These are phyloP conservation scores for Urocynchramus pylzowi DNA, from an alignment of 2,113 vertebrate species.

Conservation along the genomic window DNA sequence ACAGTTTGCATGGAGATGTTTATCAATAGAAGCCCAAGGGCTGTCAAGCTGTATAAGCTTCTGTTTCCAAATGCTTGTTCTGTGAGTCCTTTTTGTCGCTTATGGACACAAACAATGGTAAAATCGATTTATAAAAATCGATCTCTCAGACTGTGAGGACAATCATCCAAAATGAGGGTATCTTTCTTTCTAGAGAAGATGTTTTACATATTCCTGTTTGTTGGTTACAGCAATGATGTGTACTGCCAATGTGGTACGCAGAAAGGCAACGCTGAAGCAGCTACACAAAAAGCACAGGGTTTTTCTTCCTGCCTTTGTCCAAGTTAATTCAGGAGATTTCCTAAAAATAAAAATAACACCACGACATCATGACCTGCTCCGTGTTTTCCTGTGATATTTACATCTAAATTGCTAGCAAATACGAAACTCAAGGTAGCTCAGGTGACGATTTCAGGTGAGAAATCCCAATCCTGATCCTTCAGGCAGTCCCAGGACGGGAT, in stretches of 20 bases:
- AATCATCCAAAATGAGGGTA: not conserved
- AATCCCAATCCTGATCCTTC: not conserved
- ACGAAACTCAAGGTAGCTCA: not conserved
- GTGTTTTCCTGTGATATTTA: not conserved
- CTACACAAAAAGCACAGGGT: fast-evolving
- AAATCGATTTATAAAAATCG: not conserved
- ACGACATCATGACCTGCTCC: not conserved
- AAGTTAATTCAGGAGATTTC: not conserved
- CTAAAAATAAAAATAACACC: not conserved
- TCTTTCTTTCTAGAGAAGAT: not conserved
- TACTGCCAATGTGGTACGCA: fast-evolving
- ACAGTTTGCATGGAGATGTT: not conserved
- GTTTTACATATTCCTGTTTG: not conserved
- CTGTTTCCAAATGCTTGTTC: not conserved
- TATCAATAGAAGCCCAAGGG: not conserved
- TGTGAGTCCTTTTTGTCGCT: not conserved
- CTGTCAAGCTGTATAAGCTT: not conserved
- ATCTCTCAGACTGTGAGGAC: not conserved
- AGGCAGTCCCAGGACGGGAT: not conserved
- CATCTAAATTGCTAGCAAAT: not conserved
- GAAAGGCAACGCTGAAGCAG: not conserved
- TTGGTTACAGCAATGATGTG: not conserved
- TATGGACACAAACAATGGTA: fast-evolving
- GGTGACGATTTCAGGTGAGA: not conserved
- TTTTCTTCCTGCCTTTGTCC: not conserved